phyloP scores from a whole-genome alignment of 2,797 vertebrate genomes.

The Liasis olivaceus region DNA sequence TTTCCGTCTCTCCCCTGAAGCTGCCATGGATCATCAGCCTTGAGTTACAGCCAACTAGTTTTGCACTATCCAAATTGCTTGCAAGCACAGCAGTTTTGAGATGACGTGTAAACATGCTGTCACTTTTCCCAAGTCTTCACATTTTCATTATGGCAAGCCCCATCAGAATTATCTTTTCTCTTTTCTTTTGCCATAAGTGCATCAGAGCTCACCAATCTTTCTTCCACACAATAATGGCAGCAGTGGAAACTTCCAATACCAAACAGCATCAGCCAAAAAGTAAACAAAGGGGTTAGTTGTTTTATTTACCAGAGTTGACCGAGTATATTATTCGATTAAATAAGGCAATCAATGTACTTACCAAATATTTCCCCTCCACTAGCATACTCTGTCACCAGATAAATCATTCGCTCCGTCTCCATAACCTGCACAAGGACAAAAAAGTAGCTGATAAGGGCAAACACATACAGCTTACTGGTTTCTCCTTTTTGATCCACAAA shows the following conservation, averaged over 20 bases:
- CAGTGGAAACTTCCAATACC: constrained; percentile 31
- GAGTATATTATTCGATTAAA: constrained; percentile 62
- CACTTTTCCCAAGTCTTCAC: neutral
- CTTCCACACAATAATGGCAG: neutral
- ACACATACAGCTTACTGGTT: neutral
- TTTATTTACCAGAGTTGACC: constrained; percentile 40
- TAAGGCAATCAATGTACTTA: constrained; percentile 76
- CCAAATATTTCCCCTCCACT: constrained; percentile 99
- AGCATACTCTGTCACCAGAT: constrained; percentile 96
- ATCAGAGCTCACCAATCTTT: neutral
- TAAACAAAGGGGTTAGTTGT: constrained; percentile 37
- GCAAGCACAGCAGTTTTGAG: neutral
- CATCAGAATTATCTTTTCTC: neutral
- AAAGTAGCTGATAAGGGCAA: constrained; percentile 49
- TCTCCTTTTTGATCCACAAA: neutral
- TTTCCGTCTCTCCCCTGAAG: neutral
- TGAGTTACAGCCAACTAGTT: neutral
- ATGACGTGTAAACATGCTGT: neutral
- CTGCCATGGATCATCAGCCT: neutral
- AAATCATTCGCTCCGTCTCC: constrained; percentile 98
- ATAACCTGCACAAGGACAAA: constrained; percentile 87
- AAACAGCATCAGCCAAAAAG: constrained; percentile 50
- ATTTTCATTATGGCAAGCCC: neutral
- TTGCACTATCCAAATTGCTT: neutral
- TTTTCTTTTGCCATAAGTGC: neutral